Conservation (phyloP, 2,113 vertebrate genomes). For the Stercorarius parasiticus region DNA sequence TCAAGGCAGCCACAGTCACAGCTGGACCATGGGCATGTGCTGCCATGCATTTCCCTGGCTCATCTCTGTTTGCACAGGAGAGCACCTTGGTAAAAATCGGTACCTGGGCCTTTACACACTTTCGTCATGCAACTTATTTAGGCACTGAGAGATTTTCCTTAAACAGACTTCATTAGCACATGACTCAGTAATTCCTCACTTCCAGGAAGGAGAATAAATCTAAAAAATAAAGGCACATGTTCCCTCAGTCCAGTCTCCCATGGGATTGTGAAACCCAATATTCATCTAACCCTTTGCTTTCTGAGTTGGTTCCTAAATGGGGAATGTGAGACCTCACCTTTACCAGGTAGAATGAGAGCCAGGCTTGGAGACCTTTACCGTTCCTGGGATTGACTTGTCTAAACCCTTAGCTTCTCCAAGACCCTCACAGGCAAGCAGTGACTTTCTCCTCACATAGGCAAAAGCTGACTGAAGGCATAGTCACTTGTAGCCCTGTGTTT, state of each 20-base stretch:
- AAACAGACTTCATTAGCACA: not conserved
- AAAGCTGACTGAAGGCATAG: not conserved
- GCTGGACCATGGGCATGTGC: not conserved
- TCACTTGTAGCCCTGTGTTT: not conserved
- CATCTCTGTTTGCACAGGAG: not conserved
- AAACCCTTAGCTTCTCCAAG: not conserved
- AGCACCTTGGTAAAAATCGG: accelerated
- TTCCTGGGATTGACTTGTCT: not conserved
- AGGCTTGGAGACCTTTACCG: not conserved
- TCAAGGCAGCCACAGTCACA: not conserved
- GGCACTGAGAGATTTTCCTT: not conserved
- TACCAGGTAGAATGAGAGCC: not conserved
- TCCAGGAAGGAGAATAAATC: not conserved
- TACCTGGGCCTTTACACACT: not conserved
- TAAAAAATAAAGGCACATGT: not conserved
- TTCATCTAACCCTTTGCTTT: not conserved
- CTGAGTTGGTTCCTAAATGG: not conserved
- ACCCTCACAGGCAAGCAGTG: not conserved
- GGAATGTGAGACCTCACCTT: not conserved
- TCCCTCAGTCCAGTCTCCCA: not conserved
- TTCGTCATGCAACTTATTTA: not conserved
- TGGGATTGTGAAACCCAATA: not conserved
- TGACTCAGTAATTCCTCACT: not conserved
- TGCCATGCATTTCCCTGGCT: not conserved
- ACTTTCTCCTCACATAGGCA: not conserved